Percentiles rank a stretch among this genome's conserved stretches.
Conservation (phyloP, 2,113 vertebrate species). For the Cinclus mexicanus region DNA sequence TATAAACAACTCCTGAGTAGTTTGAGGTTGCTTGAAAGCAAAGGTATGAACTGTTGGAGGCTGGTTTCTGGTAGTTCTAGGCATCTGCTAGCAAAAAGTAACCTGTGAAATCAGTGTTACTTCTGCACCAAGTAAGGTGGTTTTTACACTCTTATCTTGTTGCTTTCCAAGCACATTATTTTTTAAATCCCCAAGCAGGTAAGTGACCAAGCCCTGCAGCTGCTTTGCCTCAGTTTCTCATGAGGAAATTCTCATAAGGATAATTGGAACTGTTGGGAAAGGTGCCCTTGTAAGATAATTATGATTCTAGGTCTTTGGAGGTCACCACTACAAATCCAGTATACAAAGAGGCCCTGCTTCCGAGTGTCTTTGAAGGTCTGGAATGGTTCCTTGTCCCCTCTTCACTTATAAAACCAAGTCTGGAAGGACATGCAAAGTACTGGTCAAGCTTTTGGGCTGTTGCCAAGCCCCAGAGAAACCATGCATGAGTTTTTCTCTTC, state of each 20-base stretch:
- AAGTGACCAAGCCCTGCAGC: not conserved
- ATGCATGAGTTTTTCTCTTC: fast-evolving
- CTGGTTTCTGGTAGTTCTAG: not conserved
- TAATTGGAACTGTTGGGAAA: not conserved
- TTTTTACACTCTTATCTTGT: not conserved
- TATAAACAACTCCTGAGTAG: not conserved
- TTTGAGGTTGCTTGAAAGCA: not conserved
- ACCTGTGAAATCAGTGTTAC: not conserved
- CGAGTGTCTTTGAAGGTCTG: not conserved
- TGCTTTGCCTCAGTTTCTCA: not conserved
- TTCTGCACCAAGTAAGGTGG: not conserved
- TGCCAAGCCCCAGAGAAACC: not conserved
- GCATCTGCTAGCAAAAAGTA: not conserved
- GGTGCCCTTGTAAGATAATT: not conserved
- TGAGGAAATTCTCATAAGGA: not conserved
- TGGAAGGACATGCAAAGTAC: not conserved
- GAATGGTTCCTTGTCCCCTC: not conserved
- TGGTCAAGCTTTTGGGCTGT: not conserved
- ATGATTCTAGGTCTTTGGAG: not conserved
- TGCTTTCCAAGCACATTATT: not conserved
- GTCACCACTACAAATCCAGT: not conserved
- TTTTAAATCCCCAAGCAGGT: not conserved
- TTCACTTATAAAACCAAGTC: not conserved
- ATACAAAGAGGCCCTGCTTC: not conserved
- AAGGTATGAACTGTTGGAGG: not conserved